Evolutionary conservation across 2,888 invertebrate species (phyloP), one percentile per base, ranked within the genome.

Genomic region (Plemyria rubiginata): DNA sequence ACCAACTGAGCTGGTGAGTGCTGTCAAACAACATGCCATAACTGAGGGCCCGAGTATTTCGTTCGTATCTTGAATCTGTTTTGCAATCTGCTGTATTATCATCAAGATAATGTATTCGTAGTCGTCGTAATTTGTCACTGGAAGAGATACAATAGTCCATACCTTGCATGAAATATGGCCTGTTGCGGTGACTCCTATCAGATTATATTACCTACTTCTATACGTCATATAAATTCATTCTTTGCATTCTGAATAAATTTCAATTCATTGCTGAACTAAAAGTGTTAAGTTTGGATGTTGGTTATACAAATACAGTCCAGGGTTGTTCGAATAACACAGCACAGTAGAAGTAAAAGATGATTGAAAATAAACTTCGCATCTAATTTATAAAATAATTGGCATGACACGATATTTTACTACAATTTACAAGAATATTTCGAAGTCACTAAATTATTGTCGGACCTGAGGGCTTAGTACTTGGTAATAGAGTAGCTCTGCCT

Each of bases 111-210:
- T 73, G 70, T 75, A 68, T 70, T 71, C 70, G 66, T 74, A 75
- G 75, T 70, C 61, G 75, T 70, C 61, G 74, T 76, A 82, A 84
- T 87, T 86, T 85, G 85, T 85, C 84, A 86, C 70, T 77, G 75
- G 71, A 72, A 66, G 74, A 71, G 74, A 75, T 77, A 89, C 88
- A 89, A 90, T 88, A 72, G 83, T 77, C 72, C 72, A 82, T 87
- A 82, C 69, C 72, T 75, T 79, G 70, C 70, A 75, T 83, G 80
- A 85, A 81, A 83, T 87, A 86, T 82, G 72, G 74, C 71, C 73
- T 67, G 69, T 79, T 84, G 83, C 70, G 79, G 74, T 74, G 74
- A 73, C 71, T 75, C 74, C 70, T 60, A 76, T 79, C 79, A 71
- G 69, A 63, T 65, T 54, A 67, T 66, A 71, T 36, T 48, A 60